Conservation (phyloP, 1,140 invertebrate species). For the Macrobrachium rosenbergii region DNA sequence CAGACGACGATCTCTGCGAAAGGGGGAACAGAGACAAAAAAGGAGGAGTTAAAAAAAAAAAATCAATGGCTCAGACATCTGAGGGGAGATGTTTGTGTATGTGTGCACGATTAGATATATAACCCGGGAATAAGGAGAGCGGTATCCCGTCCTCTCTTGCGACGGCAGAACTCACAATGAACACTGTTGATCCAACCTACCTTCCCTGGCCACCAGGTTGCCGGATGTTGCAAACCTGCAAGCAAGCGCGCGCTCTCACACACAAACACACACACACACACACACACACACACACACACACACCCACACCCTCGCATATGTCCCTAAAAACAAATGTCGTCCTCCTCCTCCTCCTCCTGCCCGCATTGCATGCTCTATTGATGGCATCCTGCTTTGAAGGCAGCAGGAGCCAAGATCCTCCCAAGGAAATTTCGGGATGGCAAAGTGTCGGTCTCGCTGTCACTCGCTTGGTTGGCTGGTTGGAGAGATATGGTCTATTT, state of each 20-base stretch:
- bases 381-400: too few relatives aligned
- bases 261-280: neutral
- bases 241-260: neutral
- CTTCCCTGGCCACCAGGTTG: conserved; percentile 35
- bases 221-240: conserved; percentile 32
- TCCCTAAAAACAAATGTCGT: neutral
- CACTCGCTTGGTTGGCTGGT: too few relatives aligned
- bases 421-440: too few relatives aligned
- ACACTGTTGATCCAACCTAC: conserved; percentile 55
- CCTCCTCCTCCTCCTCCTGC: neutral
- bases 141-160: conserved; percentile 17
- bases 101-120: neutral
- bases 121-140: conserved; percentile 17
- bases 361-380: neutral
- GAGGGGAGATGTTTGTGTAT: neutral
- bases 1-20: too few relatives aligned
- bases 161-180: conserved; percentile 53
- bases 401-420: too few relatives aligned
- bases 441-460: too few relatives aligned
- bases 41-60: neutral
- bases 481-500: too few relatives aligned
- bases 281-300: neutral
- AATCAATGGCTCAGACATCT: neutral
- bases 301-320: neutral
- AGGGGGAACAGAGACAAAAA: neutral